phyloP scores from a whole-genome alignment of 2,797 vertebrate species.

The Xyrichtys novacula region DNA sequence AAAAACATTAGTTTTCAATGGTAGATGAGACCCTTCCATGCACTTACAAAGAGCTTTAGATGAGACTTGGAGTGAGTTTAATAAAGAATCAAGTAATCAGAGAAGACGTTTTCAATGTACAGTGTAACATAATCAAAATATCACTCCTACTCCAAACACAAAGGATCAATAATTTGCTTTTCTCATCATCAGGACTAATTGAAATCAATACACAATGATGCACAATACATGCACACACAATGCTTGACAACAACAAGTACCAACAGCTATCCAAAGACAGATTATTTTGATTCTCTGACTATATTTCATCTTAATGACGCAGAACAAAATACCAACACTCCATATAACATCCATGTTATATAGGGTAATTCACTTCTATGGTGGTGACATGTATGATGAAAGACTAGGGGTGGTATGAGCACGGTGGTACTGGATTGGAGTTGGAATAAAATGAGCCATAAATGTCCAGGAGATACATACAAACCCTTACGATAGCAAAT shows the following conservation, averaged over 20 bases:
- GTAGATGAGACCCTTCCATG: too few relatives aligned
- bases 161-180: slow-evolving; percentile 1
- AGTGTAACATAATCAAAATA: too few relatives aligned
- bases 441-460: slow-evolving; percentile 64
- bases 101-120: too few relatives aligned
- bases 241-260: slow-evolving; percentile 1
- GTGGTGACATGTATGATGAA: slow-evolving; percentile 64
- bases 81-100: too few relatives aligned
- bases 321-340: slow-evolving; percentile 18
- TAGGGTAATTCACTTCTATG: slow-evolving; percentile 26
- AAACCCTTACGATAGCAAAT: slow-evolving; percentile 55
- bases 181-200: slow-evolving; percentile 9
- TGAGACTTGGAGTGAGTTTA: too few relatives aligned
- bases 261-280: neutral
- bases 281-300: neutral
- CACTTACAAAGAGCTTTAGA: too few relatives aligned
- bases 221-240: neutral
- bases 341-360: slow-evolving; percentile 21
- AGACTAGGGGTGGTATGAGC: slow-evolving; percentile 28
- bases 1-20: too few relatives aligned
- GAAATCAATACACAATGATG: slow-evolving; percentile 11
- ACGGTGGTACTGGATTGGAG: slow-evolving; percentile 38
- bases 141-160: too few relatives aligned
- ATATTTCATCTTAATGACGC: slow-evolving; percentile 43
- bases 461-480: slow-evolving; percentile 59